Conservation (phyloP, 2,888 invertebrate genomes). For the Xestia c-nigrum region DNA sequence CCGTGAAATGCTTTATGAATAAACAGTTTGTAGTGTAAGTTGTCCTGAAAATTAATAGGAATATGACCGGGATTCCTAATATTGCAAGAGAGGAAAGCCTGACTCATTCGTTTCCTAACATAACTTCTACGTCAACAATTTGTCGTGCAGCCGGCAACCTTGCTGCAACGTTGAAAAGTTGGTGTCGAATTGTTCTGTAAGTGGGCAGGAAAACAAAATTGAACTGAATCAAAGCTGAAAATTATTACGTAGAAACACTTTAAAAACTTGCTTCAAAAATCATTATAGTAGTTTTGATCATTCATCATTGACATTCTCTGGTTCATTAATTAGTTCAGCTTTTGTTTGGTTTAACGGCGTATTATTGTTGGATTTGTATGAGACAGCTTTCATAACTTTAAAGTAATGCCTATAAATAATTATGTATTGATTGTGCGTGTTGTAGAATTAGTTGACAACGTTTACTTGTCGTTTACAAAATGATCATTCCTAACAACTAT, state of each 20-base stretch:
- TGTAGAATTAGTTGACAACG: slow-evolving; percentile 3
- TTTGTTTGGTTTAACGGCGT: not conserved
- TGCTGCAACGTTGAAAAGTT: slow-evolving; percentile 5
- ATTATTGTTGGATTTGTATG: not conserved
- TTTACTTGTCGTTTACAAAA: not conserved
- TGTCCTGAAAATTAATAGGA: not conserved
- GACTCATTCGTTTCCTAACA: slow-evolving; percentile 20
- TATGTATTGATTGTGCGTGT: not conserved
- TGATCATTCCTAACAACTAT: not conserved
- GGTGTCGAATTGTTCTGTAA: slow-evolving; percentile 24
- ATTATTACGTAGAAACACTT: not conserved
- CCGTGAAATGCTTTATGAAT: not conserved
- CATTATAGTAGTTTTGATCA: not conserved
- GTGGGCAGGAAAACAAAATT: slow-evolving; percentile 27
- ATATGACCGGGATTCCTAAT: not conserved
- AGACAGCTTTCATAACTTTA: not conserved
- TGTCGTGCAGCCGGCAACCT: slow-evolving; percentile 37
- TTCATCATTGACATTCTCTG: not conserved
- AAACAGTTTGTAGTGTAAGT: not conserved
- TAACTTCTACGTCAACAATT: slow-evolving; percentile 7
- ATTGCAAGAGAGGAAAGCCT: slow-evolving; percentile 16
- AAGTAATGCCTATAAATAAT: not conserved
- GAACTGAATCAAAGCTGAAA: slow-evolving; percentile 14
- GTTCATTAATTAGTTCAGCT: not conserved
- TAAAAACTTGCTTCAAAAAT: not conserved